These are phyloP conservation scores for Andrena marginata DNA, from an alignment of 2,888 invertebrate genomes.

Conservation along the genomic window DNA sequence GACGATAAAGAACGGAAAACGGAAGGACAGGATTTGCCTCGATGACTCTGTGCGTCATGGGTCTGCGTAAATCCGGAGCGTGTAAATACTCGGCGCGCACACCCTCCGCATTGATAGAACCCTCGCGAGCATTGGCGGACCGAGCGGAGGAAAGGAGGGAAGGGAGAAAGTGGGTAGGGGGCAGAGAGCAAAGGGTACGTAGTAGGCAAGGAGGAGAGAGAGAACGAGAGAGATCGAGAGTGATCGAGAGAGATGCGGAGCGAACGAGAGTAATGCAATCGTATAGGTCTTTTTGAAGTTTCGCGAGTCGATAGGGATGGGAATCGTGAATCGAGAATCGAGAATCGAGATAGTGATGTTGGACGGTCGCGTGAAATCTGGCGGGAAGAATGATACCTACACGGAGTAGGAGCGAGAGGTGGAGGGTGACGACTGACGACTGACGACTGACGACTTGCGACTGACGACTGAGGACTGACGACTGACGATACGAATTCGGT, in stretches of 20 bases:
- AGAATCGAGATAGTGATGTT: background rate
- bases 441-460: background rate
- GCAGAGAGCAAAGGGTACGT: background rate
- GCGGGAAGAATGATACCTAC: background rate
- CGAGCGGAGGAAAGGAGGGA: background rate
- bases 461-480: background rate
- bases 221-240: background rate
- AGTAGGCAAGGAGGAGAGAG: background rate
- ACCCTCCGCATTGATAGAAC: conserved; percentile 49
- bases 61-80: conserved; percentile 77
- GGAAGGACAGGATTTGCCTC: conserved; percentile 76
- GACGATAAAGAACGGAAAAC: conserved; percentile 44
- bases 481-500: conserved; percentile 22
- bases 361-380: background rate
- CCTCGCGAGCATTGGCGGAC: background rate
- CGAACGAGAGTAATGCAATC: no score
- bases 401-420: background rate
- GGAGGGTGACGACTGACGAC: background rate
- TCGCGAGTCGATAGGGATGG: conserved; percentile 3
- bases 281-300: no score
- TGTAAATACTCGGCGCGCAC: conserved; percentile 71
- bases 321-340: background rate
- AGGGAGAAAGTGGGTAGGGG: background rate
- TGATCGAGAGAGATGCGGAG: no score
- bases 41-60: conserved; percentile 76